Conservation (phyloP, 2,113 vertebrate genomes). For the Rissa tridactyla region DNA sequence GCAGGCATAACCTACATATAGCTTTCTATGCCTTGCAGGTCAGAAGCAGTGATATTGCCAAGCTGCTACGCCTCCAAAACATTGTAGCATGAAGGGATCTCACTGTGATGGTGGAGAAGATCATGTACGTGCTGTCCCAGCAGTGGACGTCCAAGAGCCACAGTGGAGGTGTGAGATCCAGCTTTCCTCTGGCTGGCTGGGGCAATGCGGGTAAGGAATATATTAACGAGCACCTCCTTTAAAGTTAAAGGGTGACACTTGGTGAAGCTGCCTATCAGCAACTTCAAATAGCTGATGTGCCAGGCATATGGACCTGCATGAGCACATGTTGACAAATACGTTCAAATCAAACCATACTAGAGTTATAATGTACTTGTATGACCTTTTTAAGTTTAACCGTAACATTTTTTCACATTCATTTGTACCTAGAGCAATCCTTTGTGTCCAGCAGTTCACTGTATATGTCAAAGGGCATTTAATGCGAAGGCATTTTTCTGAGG, state of each 20-base stretch:
- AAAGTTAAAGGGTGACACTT: neutral
- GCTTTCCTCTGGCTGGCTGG: neutral
- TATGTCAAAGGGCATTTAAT: neutral
- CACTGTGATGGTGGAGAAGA: neutral
- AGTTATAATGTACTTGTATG: neutral
- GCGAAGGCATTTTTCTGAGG: neutral
- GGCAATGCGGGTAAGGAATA: neutral
- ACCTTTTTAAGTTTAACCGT: neutral
- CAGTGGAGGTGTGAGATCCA: neutral
- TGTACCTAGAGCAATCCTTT: neutral
- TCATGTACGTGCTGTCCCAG: accelerated
- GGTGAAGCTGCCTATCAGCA: neutral
- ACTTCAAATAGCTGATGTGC: neutral
- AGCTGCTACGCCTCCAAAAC: neutral
- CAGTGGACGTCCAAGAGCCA: neutral
- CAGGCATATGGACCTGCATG: neutral
- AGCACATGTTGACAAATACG: accelerated
- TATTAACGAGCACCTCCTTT: neutral
- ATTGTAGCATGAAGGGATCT: accelerated
- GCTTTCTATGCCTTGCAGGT: neutral
- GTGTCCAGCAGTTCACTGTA: neutral
- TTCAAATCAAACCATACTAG: neutral
- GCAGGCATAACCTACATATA: neutral
- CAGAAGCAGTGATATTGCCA: neutral
- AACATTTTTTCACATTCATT: neutral